phyloP scores from a whole-genome alignment of 2,797 vertebrate genomes.

The Tenualosa ilisha region DNA sequence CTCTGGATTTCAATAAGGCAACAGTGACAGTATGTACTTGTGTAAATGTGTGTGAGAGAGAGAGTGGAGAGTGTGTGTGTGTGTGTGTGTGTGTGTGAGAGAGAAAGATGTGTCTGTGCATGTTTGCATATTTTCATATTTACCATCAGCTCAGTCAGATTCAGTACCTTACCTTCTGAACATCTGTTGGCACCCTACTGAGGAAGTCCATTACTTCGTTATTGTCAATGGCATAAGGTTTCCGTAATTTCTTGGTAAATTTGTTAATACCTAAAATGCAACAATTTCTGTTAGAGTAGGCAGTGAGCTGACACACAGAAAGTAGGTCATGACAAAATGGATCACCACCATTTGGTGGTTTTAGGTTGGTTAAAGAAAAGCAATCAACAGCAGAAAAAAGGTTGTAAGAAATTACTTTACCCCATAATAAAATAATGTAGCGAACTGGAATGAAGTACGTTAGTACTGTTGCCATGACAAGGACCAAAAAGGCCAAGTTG shows the following conservation, averaged over 20 bases:
- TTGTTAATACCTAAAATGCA: slow-evolving; percentile 92
- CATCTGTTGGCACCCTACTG: slow-evolving; percentile 94
- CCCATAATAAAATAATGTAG: slow-evolving; percentile 92
- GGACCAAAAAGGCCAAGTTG: slow-evolving; percentile 81
- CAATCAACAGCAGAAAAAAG: background rate
- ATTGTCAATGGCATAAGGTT: slow-evolving; percentile 94
- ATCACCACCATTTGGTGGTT: background rate
- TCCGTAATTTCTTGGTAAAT: slow-evolving; percentile 98
- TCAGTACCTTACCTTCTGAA: slow-evolving; percentile 89
- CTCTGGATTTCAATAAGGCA: background rate
- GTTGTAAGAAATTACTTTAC: slow-evolving; percentile 75
- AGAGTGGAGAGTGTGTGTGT: background rate
- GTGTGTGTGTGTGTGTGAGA: background rate
- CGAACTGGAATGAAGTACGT: slow-evolving; percentile 88
- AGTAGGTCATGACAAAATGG: background rate
- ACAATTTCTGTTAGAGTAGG: background rate
- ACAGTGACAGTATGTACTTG: background rate
- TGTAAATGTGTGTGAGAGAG: background rate
- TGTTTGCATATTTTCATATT: background rate
- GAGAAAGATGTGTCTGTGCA: background rate
- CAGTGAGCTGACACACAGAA: too few relatives aligned
- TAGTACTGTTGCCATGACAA: slow-evolving; percentile 73
- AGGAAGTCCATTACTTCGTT: slow-evolving; percentile 97
- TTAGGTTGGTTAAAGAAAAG: background rate
- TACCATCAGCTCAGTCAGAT: slow-evolving; percentile 35